Evolutionary conservation across 2,113 vertebrate genomes (phyloP).

Genomic region (Plecotus auritus): DNA sequence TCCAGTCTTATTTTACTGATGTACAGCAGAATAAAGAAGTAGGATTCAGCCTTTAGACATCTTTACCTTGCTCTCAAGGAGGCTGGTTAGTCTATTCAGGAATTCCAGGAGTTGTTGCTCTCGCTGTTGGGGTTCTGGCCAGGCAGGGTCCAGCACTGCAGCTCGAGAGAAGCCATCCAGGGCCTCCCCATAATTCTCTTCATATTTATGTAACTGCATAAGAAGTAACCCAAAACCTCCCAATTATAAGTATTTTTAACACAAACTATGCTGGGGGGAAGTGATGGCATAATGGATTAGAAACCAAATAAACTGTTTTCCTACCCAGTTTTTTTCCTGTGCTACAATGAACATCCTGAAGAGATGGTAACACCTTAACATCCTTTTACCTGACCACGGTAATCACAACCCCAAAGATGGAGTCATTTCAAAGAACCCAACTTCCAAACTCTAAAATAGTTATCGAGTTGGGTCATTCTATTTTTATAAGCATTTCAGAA

Average conservation of each 20-base stretch:
- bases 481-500: not conserved
- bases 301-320: not conserved
- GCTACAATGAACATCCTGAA: not conserved
- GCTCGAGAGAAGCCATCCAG: slow-evolving; percentile 87
- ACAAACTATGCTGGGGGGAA: not conserved
- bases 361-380: not conserved
- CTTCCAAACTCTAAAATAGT: slow-evolving; percentile 7
- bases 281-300: not conserved
- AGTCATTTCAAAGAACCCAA: not conserved
- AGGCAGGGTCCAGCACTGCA: slow-evolving; percentile 86
- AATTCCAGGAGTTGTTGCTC: slow-evolving; percentile 88
- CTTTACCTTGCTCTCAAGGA: slow-evolving; percentile 88
- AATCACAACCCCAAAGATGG: not conserved
- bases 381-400: not conserved
- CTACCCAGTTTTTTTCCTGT: not conserved
- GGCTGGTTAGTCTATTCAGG: slow-evolving; percentile 82
- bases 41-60: not conserved
- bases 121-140: slow-evolving; percentile 83
- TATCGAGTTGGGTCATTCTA: not conserved
- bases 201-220: slow-evolving; percentile 88
- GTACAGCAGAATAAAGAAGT: not conserved
- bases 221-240: slow-evolving; percentile 13
- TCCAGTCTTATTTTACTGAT: not conserved
- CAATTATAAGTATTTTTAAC: not conserved
- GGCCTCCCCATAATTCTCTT: slow-evolving; percentile 90